These are phyloP conservation scores for Hylia prasina DNA, from an alignment of 2,113 vertebrate species.

Conservation along the genomic window DNA sequence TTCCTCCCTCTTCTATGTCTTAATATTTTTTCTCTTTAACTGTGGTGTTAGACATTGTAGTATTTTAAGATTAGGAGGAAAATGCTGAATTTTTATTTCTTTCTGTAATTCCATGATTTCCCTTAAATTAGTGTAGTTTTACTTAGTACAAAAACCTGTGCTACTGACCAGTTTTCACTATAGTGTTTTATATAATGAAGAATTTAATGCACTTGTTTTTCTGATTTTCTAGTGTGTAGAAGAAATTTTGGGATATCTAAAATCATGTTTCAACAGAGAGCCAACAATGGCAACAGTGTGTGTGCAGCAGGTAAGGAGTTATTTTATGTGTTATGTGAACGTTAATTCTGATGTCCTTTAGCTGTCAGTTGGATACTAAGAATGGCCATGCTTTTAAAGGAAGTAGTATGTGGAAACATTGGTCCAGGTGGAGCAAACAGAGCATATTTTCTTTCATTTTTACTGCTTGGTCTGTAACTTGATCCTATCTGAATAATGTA, in stretches of 20 bases:
- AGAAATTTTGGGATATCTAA: slow-evolving; percentile 93
- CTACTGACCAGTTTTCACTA: neutral
- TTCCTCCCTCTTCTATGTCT: neutral
- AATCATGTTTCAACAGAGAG: slow-evolving; percentile 93
- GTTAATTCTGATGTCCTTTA: neutral
- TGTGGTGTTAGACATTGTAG: neutral
- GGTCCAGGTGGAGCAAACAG: neutral
- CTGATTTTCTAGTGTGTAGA: slow-evolving; percentile 84
- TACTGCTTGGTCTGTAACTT: neutral
- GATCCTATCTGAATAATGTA: neutral
- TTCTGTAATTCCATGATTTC: neutral
- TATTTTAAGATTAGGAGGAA: neutral
- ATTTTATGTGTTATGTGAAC: neutral
- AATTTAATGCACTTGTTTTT: neutral
- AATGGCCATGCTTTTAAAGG: neutral
- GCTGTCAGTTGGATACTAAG: neutral
- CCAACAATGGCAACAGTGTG: slow-evolving; percentile 94
- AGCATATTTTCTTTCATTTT: neutral
- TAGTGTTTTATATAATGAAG: neutral
- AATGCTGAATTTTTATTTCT: neutral
- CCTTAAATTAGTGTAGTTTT: neutral
- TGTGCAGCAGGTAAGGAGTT: slow-evolving; percentile 88
- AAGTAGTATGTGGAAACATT: neutral
- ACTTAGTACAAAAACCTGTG: neutral
- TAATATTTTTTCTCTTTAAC: neutral